Base-by-base conservation (phyloP, 2,797 vertebrate genomes). In the Leptodactylus fallax region DNA sequence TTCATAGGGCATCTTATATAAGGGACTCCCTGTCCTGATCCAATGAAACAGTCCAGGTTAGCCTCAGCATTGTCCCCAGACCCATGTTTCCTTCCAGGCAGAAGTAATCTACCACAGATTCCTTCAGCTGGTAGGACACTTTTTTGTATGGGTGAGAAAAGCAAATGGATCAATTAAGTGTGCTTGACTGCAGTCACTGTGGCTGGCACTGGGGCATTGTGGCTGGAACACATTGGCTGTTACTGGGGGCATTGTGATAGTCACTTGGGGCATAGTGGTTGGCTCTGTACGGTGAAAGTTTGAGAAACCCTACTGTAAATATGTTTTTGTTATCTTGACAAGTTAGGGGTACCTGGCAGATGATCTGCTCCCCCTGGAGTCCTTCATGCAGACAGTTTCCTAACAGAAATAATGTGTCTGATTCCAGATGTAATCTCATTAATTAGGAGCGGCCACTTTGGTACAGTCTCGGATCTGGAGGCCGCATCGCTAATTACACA, bases 381-480 rank as follows among this genome's bases (percentile, higher is more conserved):
- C 36, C 56, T 21, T n/a, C n/a, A n/a, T 47, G 45, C 17, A 58
- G 63, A 58, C 78, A 80, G 80, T 51, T 81, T 17, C 51, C 21
- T 47, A 74, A 53, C 17, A 12, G 19, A 80, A 53, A 63, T 86
- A 60, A 87, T 23, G 65, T 49, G 25, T 23, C 27, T 60, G 65
- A 74, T 81, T 81, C 61, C 56, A 87, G 85, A 87, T 61, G 53
- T 74, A 81, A 87, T 81, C 67, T 87, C n/a, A 53, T 87, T 87
- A 81, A 87, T 81, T 87, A 87, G 85, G 17, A 61, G 85, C 74
- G 53, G 77, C 19, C 13, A 19, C 17, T 14, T 49, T 9, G 13
- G 5, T 74, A 12, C 53, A 74, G 55, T 6, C 10, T 81, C 10
- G 14, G 36, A 74, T 67, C 63, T 60, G 23, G 17, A 69, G 56